These are phyloP conservation scores for Bufo bufo DNA, from an alignment of 2,113 vertebrate genomes.

Conservation along the genomic window DNA sequence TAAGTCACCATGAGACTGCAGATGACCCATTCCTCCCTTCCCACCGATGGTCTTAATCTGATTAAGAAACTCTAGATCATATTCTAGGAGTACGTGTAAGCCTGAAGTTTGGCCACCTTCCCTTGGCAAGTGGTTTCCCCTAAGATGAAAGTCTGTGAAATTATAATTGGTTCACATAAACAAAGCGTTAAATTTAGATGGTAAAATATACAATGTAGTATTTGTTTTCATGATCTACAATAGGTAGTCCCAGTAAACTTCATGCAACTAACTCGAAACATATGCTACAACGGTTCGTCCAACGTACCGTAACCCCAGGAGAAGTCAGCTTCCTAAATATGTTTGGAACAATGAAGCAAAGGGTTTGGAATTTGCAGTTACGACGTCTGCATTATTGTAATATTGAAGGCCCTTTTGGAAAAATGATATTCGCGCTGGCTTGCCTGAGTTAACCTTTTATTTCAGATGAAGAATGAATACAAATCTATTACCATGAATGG, in stretches of 20 bases:
- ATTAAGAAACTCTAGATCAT: conserved; percentile 12
- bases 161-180: conserved; percentile 4
- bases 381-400: conserved; percentile 38
- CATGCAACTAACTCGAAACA: conserved; percentile 36
- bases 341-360: conserved; percentile 52
- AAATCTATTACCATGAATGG: not conserved
- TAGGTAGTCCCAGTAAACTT: conserved; percentile 14
- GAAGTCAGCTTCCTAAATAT: conserved; percentile 42
- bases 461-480: conserved; percentile 15
- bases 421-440: conserved; percentile 40
- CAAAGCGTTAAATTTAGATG: conserved; percentile 1
- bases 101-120: not conserved
- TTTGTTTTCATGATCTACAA: conserved; percentile 5
- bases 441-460: conserved; percentile 45
- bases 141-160: conserved; percentile 7
- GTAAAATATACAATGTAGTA: conserved; percentile 24
- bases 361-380: conserved; percentile 35
- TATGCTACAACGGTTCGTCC: not conserved
- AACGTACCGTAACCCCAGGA: not conserved
- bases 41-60: conserved; percentile 1
- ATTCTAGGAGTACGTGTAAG: not conserved
- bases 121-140: not conserved
- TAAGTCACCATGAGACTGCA: conserved; percentile 31
- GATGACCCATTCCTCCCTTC: not conserved
- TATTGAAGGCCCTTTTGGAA: not conserved